Evolutionary conservation across 2,113 vertebrate genomes (phyloP), one percentile per base, ranked within the genome.

Genomic region (Scortum barcoo): DNA sequence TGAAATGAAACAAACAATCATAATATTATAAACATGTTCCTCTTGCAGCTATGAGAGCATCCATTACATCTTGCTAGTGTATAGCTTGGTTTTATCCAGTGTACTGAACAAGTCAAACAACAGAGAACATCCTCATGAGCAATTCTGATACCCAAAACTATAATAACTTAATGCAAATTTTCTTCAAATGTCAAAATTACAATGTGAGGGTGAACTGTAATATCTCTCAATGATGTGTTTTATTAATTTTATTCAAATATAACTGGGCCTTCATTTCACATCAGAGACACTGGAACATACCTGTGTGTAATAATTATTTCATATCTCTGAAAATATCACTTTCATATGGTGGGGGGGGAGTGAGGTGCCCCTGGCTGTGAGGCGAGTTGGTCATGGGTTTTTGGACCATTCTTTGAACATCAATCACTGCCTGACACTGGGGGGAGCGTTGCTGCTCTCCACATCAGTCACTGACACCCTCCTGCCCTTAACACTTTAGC

Each of bases 351-450:
- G 46, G 46, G 53, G 61, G n/a, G 2, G 22, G 67, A 58, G n/a
- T 50, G 53, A 78, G 84, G 86, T 84, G 75, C 78, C 80, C 72
- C 77, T 87, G 85, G 91, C 81, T 88, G 68, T 77, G 56, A 81
- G 84, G 78, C 26, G 66, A 80, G 53, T 81, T 85, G 80, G 73
- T 89, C 83, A 87, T 66, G 60, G 61, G 33, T 82, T 93, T 91
- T 92, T 87, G 72, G 85, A 88, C 87, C 51, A 77, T 92, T 93
- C 88, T 87, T 88, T 90, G 48, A 93, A 91, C 90, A 94, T 95
- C 91, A 92, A 84, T 94, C 91, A 93, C 42, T 24, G 67, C n/a
- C 78, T 87, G 85, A 92, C 93, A 87, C 82, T 83, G 83, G 76
- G 88, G 82, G 78, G 85, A 68, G 76, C 1, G 3, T 50, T 61